Evolutionary conservation across 1,140 invertebrate species (phyloP), one percentile per base, ranked within the genome.

Genomic region (Zaprionus africanus): DNA sequence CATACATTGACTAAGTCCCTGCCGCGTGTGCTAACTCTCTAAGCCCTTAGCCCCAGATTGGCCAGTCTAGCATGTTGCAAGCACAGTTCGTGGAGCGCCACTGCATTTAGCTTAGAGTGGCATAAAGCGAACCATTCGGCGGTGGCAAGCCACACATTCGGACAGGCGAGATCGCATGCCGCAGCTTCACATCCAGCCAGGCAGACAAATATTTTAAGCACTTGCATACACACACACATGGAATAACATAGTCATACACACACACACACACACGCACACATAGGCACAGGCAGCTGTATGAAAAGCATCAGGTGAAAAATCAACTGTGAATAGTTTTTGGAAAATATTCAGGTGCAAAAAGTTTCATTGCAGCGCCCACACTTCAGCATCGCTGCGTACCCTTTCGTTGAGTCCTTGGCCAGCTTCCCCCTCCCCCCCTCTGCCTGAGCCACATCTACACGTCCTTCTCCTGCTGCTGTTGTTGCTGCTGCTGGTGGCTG

Each of bases 251-350:
- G n/a, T n/a, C n/a, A n/a, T 51, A 63, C 38, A 65, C 62, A 76
- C 43, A 67, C 53, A 43, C 46, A 56, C 36, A 53, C 22, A 67
- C 53, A 36, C 46, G 43, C 41, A 56, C 36, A 36, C 17, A 41
- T 19, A 41, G 11, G 56, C 56, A 28, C 9, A 19, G 2, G 12
- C 9, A 19, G 46, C 36, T 59, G 41, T 53, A 77, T 81, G 81
- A 75, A 90, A 77, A 90, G 85, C 85, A 90, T 90, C 85, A 90
- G 85, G 85, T 90, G 85, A 90, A 90, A 90, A 90, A 90, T 90
- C 85, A 90, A 90, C 85, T 90, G 85, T 90, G 85, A 90, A 90
- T 90, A 90, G 85, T 85, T 90, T 88, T 75, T 69, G 53, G 74
- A 90, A 88, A 85, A 90, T 90, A 85, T 90, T 79, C 85, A 82